Percentiles rank a stretch among this genome's conserved stretches.
phyloP scores from a whole-genome alignment of 2,113 vertebrate species.

The Aramus guarauna region DNA sequence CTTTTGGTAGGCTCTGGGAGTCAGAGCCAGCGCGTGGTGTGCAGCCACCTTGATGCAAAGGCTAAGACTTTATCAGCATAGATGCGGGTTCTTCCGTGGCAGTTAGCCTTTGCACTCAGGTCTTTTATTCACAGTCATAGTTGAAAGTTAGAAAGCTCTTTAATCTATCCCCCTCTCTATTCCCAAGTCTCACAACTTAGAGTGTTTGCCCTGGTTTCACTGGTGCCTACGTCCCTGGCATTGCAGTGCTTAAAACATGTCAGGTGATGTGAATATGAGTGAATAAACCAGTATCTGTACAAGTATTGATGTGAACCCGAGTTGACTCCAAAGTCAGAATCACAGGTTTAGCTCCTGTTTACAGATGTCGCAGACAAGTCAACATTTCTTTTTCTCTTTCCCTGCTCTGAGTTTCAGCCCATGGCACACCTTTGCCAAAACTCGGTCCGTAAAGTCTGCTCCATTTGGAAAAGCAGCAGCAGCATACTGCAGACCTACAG shows the following conservation, averaged over 20 bases:
- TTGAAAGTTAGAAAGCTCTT: not conserved
- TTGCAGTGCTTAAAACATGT: not conserved
- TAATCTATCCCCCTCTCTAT: not conserved
- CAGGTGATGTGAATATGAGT: not conserved
- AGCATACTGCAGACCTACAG: not conserved
- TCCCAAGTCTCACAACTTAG: not conserved
- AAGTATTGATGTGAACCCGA: not conserved
- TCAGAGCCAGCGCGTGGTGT: too few species aligned
- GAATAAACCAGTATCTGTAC: not conserved
- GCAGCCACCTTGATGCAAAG: too few species aligned
- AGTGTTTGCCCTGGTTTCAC: not conserved
- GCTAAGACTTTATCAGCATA: too few species aligned
- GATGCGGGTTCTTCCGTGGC: not conserved
- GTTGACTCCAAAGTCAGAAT: not conserved
- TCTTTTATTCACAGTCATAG: not conserved
- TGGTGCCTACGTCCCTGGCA: accelerated
- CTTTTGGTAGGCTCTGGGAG: too few species aligned
- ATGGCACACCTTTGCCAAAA: accelerated
- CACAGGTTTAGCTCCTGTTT: not conserved
- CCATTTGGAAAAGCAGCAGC: not conserved
- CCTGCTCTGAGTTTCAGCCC: not conserved
- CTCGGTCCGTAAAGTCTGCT: not conserved
- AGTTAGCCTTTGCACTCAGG: not conserved
- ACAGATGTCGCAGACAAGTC: not conserved
- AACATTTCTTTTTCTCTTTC: not conserved